phyloP scores from a whole-genome alignment of 2,888 invertebrate genomes.

The Drosophila formosana region DNA sequence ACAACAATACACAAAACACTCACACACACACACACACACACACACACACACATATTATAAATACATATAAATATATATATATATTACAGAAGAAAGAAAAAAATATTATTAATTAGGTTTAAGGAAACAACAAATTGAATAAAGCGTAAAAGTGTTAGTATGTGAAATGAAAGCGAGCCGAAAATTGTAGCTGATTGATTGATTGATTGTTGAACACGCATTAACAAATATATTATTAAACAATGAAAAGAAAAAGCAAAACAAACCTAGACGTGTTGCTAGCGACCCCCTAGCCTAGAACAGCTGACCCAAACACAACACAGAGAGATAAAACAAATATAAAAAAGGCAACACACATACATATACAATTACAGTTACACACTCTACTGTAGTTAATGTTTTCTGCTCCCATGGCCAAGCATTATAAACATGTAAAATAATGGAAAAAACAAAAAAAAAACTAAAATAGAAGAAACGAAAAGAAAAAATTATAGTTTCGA shows the following conservation, averaged over 20 bases:
- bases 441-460: background rate
- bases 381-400: slow-evolving; percentile 38
- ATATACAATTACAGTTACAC: slow-evolving; percentile 13
- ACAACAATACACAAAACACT: slow-evolving; percentile 8
- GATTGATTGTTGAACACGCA: slow-evolving; percentile 60
- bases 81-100: slow-evolving; percentile 67
- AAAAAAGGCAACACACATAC: slow-evolving; percentile 27
- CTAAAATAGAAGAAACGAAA: background rate
- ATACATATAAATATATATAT: slow-evolving; percentile 64
- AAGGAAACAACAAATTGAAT: slow-evolving; percentile 66
- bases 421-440: slow-evolving; percentile 61
- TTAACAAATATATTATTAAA: slow-evolving; percentile 46
- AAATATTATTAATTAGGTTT: slow-evolving; percentile 68
- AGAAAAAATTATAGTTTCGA: slow-evolving; percentile 26
- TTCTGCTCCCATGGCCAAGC: slow-evolving; percentile 47
- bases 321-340: background rate
- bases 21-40: slow-evolving; percentile 23
- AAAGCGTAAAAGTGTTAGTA: slow-evolving; percentile 64
- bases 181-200: slow-evolving; percentile 48
- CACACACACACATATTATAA: slow-evolving; percentile 55
- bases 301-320: slow-evolving; percentile 42
- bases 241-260: background rate
- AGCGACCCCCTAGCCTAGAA: slow-evolving; percentile 42
- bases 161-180: slow-evolving; percentile 55
- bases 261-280: slow-evolving; percentile 51